Percentiles rank a stretch among this genome's conserved stretches.
Conservation (phyloP, 35 echinoderm and acorn worm species). For the Ophiothrix spiculata region DNA sequence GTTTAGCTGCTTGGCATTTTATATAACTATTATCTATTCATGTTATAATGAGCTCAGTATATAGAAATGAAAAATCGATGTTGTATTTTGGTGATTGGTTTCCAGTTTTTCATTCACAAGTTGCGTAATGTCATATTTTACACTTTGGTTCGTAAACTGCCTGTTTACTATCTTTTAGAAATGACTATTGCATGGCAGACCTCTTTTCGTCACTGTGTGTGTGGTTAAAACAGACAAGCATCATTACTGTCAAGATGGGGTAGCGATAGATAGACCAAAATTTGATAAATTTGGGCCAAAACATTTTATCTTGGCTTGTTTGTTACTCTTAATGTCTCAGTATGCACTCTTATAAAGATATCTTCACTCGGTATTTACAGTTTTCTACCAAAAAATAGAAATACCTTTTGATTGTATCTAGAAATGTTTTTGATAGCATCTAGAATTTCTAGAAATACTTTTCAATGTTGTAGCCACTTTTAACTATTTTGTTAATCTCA, state of each 20-base stretch:
- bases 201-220: not conserved
- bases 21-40: no score
- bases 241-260: no score
- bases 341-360: not conserved
- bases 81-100: not conserved
- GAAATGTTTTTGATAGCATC: no score
- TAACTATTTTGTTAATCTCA: not conserved
- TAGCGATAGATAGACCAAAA: no score
- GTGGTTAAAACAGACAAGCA: not conserved
- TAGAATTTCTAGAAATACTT: conserved; percentile 13
- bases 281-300: no score
- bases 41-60: no score
- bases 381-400: no score
- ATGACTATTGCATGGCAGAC: conserved; percentile 2
- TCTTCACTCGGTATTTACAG: no score
- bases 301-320: not conserved
- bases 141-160: not conserved
- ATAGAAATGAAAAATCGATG: no score
- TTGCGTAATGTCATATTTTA: not conserved
- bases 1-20: no score
- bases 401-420: not conserved
- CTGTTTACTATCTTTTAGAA: not conserved
- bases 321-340: not conserved
- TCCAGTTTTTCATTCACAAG: not conserved
- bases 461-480: not conserved